Conservation (phyloP, 2,113 vertebrate genomes). For the Scytalopus superciliaris region DNA sequence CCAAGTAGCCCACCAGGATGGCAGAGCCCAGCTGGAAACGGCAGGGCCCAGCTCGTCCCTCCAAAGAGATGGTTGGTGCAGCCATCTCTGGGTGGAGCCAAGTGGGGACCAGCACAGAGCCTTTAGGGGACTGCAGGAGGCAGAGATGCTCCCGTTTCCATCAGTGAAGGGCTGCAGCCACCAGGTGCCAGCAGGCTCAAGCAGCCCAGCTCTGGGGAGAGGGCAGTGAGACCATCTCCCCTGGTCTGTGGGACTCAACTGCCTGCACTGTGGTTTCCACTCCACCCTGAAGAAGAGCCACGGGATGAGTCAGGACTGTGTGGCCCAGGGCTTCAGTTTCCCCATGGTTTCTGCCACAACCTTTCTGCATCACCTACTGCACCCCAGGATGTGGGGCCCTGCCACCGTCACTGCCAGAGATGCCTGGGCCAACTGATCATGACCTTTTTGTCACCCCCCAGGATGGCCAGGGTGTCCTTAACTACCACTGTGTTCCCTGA, state of each 20-base stretch:
- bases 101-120: not conserved
- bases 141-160: not conserved
- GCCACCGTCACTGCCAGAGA: not conserved
- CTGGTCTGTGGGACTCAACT: not conserved
- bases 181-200: not conserved
- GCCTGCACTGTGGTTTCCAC: not conserved
- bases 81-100: not conserved
- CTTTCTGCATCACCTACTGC: not conserved
- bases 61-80: accelerated
- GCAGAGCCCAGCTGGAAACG: not conserved
- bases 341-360: not conserved
- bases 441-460: not conserved
- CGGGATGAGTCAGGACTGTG: accelerated
- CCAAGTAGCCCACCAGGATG: not conserved
- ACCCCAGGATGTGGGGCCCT: not conserved
- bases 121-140: not conserved
- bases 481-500: not conserved
- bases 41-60: not conserved
- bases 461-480: not conserved
- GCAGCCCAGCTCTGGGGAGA: not conserved
- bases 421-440: accelerated
- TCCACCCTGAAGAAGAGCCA: not conserved
- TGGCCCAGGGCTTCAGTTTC: not conserved
- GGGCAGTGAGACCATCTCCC: not conserved
- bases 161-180: not conserved